phyloP scores from a whole-genome alignment of 2,113 vertebrate species.

The Picathartes gymnocephalus region DNA sequence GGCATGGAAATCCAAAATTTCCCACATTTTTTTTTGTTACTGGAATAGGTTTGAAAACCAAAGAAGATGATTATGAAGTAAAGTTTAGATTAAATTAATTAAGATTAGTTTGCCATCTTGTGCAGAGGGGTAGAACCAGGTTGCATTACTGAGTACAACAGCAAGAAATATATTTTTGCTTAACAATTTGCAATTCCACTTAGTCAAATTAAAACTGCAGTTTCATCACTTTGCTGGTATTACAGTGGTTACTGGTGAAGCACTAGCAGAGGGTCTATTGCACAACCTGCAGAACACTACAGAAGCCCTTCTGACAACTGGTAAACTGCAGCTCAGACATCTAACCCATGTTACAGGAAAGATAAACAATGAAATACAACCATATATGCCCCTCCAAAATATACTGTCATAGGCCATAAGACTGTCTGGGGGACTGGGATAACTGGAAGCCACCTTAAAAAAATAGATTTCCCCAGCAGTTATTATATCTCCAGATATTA shows the following conservation, averaged over 20 bases:
- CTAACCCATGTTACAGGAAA: neutral
- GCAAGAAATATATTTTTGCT: neutral
- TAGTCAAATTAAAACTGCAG: neutral
- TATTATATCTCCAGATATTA: neutral
- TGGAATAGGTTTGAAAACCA: neutral
- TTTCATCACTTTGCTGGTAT: neutral
- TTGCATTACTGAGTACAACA: neutral
- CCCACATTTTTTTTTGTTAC: neutral
- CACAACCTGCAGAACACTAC: accelerated
- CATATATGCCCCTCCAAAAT: neutral
- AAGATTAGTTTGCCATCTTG: neutral
- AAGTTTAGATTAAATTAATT: neutral
- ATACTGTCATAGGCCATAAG: accelerated
- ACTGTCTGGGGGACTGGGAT: neutral
- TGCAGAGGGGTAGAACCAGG: neutral
- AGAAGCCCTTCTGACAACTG: neutral
- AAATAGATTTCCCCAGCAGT: neutral
- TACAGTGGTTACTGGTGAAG: neutral
- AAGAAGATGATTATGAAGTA: neutral
- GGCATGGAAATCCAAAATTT: neutral
- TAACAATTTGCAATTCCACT: neutral
- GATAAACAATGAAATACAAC: neutral
- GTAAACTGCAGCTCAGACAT: neutral
- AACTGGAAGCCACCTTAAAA: neutral
- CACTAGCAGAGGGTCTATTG: neutral